Evolutionary conservation across 2,888 invertebrate species (phyloP), one percentile per base, ranked within the genome.

Genomic region (Trichogramma evanescens): DNA sequence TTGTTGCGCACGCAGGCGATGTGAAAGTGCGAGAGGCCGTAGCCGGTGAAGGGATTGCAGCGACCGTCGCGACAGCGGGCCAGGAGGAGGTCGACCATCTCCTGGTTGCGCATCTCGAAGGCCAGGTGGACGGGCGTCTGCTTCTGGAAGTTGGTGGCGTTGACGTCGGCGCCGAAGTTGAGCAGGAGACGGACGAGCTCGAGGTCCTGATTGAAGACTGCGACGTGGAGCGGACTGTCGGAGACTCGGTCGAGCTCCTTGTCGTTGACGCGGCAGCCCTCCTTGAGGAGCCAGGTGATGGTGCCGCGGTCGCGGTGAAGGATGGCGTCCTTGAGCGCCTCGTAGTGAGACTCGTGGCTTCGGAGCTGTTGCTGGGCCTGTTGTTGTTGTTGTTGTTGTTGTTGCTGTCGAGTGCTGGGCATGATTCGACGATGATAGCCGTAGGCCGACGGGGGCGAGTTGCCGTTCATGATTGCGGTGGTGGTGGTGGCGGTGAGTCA

Each of bases 1-100:
- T 60, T 54, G 41, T 61, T 63, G 8, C 58, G 43, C 5, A 61
- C 46, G 43, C 63, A 63, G 4, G 63, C 60, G 6, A 63, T 58
- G 48, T 63, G 60, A 40, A 63, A 63, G 50, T 63, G 63, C 3
- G 60, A 61, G 7, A 63, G 43, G 5, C 63, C 63, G 58, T 63
- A 60, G 1, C 46, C 50, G 39, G 63, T 63, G 46, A 60, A 63
- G 0, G 63, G 63, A n/a, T 63, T 63, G 13, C 42, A 5, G 4
- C 38, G 40, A 8, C 58, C 58, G 43, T 63, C 56, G 26, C 26
- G 26, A 48, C 63, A 63, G 13, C 42, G 4, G 5, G 46, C 3
- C 2, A 63, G 45, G 41, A 63, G 10, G 9, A 59, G 6, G n/a
- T 63, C 63, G 1, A 56, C 43, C 54, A 54, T 56, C 5, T 53